These are phyloP conservation scores for Cosmia pyralina DNA, from an alignment of 2,888 invertebrate species.

Conservation along the genomic window DNA sequence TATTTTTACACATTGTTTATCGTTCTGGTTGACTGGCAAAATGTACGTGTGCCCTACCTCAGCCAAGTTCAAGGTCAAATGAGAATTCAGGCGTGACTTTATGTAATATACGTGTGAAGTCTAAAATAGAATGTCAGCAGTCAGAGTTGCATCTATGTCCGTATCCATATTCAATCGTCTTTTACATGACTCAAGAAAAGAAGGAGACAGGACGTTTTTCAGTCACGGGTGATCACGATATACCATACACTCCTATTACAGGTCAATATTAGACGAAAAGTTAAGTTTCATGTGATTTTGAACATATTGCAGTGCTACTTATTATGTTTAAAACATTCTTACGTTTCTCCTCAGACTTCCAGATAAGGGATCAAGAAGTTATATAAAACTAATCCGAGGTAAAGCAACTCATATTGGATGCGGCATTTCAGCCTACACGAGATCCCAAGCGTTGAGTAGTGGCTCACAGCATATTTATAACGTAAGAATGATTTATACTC, in stretches of 20 bases:
- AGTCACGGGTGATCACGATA: not conserved
- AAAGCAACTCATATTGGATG: constrained; percentile 54
- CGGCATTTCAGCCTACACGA: constrained; percentile 51
- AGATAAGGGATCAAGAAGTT: constrained; percentile 25
- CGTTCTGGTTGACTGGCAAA: not conserved
- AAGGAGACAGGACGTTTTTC: not conserved
- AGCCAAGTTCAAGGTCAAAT: not conserved
- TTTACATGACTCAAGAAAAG: not conserved
- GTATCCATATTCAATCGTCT: not conserved
- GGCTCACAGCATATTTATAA: constrained; percentile 35
- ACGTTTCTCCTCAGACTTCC: constrained; percentile 16
- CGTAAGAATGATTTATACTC: constrained; percentile 32
- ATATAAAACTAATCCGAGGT: constrained; percentile 39
- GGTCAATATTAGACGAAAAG: not conserved
- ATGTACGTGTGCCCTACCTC: not conserved
- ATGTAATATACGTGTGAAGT: too few relatives aligned
- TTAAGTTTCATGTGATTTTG: not conserved
- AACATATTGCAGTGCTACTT: not conserved
- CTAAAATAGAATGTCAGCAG: not conserved
- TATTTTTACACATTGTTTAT: not conserved
- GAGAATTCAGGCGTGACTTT: not conserved
- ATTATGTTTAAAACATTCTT: not conserved
- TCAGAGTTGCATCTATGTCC: not conserved
- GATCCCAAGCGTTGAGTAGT: constrained; percentile 18
- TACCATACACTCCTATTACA: not conserved